Conservation (phyloP, 1,140 invertebrate species). For the Danaus melanippus region DNA sequence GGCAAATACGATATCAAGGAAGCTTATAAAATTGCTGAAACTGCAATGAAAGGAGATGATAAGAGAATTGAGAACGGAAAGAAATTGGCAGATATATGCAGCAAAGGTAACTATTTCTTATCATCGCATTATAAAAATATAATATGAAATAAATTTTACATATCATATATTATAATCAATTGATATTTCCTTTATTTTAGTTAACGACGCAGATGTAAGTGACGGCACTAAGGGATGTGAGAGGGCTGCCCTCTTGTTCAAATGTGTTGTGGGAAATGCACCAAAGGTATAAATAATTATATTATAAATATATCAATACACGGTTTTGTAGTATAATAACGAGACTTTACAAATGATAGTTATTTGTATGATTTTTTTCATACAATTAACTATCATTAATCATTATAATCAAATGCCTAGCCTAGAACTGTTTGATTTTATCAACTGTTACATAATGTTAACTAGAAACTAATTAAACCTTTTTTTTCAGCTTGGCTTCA, state of each 20-base stretch:
- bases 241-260: constrained; percentile 48
- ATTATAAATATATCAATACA: not conserved
- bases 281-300: constrained; percentile 35
- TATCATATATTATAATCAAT: too few species aligned
- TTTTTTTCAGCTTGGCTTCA: constrained; percentile 47
- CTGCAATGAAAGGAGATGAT: constrained; percentile 38
- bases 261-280: constrained; percentile 38
- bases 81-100: constrained; percentile 50
- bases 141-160: too few species aligned
- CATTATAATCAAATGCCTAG: too few species aligned
- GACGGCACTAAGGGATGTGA: constrained; percentile 59
- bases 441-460: too few species aligned
- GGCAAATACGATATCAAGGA: constrained; percentile 36
- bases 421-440: too few species aligned
- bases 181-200: constrained; percentile 27
- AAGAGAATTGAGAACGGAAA: constrained; percentile 43
- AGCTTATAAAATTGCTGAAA: constrained; percentile 18
- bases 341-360: too few species aligned
- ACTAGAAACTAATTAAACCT: constrained; percentile 1
- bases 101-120: constrained; percentile 31
- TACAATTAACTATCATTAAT: too few species aligned
- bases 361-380: too few species aligned
- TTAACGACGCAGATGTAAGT: constrained; percentile 42
- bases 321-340: too few species aligned
- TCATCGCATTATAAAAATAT: too few species aligned